Evolutionary conservation across 2,888 invertebrate species (phyloP), one percentile per base, ranked within the genome.

Genomic region (Rambutsinella grinnellia): DNA sequence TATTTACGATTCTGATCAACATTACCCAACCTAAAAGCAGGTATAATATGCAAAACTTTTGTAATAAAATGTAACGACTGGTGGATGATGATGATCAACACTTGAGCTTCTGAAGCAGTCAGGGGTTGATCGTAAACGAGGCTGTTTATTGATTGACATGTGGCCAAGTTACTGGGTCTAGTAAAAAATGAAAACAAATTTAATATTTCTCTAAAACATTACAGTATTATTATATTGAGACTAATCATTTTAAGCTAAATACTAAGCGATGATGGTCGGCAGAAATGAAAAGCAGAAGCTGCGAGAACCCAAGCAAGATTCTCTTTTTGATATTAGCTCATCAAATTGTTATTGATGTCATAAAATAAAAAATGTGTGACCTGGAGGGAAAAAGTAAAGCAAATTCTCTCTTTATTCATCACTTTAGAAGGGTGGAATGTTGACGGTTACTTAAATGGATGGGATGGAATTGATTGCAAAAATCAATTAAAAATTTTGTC

Each of bases 401-500:
- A 27, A 62, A 49, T 49, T 21, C 62, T 10, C 24, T 13, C 15
- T 62, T 10, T 26, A 15, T 36, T 10, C 27, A 28, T 17, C n/a
- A 44, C 26, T 58, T 60, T 46, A 46, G 46, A 8, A 8, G 24
- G 1, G 17, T 21, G 53, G 23, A 15, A 46, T 3, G 5, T 19
- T 57, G 49, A 67, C 28, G 23, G 49, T 10, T 1, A 24, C 26
- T 66, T 24, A 26, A 56, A 46, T 27, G 19, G n/a, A 51, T 54
- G n/a, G n/a, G 19, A 54, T 44, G 8, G 44, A 17, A 21, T 21
- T 17, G 51, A 44, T 65, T 44, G 65, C 65, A 72, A 53, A 75
- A 75, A 75, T 75, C 75, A 75, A 75, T 75, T 75, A 75, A 75
- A 61, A 27, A 47, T 54, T 61, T 75, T 75, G 75, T 75, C 68